Base-by-base conservation (phyloP, 2,797 vertebrate genomes). In the Chelonia mydas region DNA sequence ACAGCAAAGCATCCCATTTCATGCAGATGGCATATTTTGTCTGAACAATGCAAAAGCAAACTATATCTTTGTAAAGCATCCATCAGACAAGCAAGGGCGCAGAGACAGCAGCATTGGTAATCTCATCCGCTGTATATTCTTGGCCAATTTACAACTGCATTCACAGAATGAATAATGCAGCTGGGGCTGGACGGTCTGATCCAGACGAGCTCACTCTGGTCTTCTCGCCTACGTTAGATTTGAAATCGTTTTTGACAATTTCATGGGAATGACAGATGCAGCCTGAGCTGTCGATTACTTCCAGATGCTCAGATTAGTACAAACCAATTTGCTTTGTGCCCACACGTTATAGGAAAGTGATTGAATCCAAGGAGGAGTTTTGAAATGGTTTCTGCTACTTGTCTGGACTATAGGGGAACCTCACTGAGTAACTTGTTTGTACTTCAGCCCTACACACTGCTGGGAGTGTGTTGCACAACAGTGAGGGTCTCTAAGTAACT, bases 191-290 rank as follows among this genome's bases (percentile, higher is more conserved):
- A 55, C 8, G 2, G 47, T 74, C 90, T 85, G 83, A 90, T 77
- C 84, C 31, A 15, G 84, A 93, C 90, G 57, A 5, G 4, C 51
- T 96, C 86, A 51, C 78, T 59, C 79, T 5, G 83, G 86, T 94
- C 95, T 95, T 98, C 92, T 96, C 97, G 98, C 96, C 97, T 96
- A 96, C 45, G 96, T 94, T 80, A 68, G 86, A 91, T 94, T 93
- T 87, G 54, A 94, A 16, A 94, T 72, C 85, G 8, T 83, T 94
- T 92, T 21, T 89, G 45, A 25, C 41, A 13, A 6, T 45, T 7
- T n/a, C 5, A 4, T 23, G 88, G 92, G 53, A 33, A 55, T 3
- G 7, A 80, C 83, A 81, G 50, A 25, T 12, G 59, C 27, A 28
- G 84, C 57, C 83, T 90, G 16, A 87, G 80, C 77, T 90, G 87